A percentile compares a stretch with the other conserved stretches of the same genome.
Evolutionary conservation across 2,797 vertebrate species (phyloP).

Genomic region (Enteromius anoplus): DNA sequence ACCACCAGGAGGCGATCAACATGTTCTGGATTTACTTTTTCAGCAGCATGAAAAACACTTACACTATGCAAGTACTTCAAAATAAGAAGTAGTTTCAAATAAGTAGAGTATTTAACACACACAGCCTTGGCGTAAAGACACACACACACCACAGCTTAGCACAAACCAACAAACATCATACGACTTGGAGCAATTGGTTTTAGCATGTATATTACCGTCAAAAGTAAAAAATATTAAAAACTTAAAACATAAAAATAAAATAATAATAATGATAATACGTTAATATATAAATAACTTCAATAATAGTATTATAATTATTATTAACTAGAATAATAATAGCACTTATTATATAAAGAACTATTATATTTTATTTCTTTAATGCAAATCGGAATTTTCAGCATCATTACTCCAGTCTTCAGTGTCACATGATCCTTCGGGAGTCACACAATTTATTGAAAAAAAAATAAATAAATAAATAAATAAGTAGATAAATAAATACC

Average conservation of each 20-base stretch:
- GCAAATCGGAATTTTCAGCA: background rate
- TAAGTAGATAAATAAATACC: background rate
- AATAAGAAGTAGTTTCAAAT: background rate
- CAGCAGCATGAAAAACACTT: background rate
- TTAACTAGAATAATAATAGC: too few relatives aligned
- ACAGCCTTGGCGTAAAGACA: background rate
- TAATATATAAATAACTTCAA: too few relatives aligned
- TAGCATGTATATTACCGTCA: background rate
- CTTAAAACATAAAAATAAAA: too few relatives aligned
- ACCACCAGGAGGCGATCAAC: background rate
- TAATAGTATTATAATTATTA: too few relatives aligned
- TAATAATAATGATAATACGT: too few relatives aligned
- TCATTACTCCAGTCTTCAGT: background rate
- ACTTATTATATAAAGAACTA: background rate
- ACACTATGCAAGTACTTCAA: background rate
- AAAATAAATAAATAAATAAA: background rate
- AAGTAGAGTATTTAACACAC: background rate
- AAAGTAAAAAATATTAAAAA: too few relatives aligned
- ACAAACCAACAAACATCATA: background rate
- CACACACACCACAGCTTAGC: background rate
- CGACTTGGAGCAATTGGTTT: background rate
- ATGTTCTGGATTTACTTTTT: background rate
- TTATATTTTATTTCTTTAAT: background rate
- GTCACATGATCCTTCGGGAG: background rate
- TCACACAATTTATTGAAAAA: background rate